phyloP scores from a whole-genome alignment of 64 coral and sea anemone genomes.

The Exaiptasia diaphana region DNA sequence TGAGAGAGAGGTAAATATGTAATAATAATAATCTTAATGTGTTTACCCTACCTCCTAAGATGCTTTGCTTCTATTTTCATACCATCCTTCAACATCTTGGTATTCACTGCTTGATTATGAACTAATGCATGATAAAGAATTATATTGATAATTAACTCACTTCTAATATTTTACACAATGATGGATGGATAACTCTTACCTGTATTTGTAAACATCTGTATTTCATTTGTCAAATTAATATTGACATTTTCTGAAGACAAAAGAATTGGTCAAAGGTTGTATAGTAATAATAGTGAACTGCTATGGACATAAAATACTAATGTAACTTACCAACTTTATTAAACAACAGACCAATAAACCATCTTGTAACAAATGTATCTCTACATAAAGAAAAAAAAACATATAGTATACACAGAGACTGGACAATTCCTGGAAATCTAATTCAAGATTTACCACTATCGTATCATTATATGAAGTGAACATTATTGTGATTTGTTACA shows the following conservation, averaged over 20 bases:
- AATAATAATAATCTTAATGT: not conserved
- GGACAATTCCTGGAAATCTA: too few relatives aligned
- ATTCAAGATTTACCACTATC: too few relatives aligned
- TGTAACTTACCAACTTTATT: conserved; percentile 69
- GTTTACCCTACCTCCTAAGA: conserved; percentile 51
- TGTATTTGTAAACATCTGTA: conserved; percentile 87
- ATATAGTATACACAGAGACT: too few relatives aligned
- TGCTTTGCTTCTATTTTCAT: conserved; percentile 84
- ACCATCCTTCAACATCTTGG: conserved; percentile 73
- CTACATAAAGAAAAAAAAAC: conserved; percentile 37
- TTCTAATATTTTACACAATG: not conserved
- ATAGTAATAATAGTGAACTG: too few relatives aligned
- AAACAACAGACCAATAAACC: conserved; percentile 95
- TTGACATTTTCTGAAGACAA: conserved; percentile 73
- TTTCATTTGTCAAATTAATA: conserved; percentile 75
- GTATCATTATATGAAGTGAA: too few relatives aligned
- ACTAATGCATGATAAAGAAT: conserved; percentile 7
- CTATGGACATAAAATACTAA: not conserved
- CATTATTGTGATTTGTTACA: too few relatives aligned
- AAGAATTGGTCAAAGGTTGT: not conserved
- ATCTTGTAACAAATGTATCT: conserved; percentile 59
- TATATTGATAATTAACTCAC: not conserved
- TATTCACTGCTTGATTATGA: conserved; percentile 42
- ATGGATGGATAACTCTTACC: conserved; percentile 21
- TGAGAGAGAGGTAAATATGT: not conserved